Conservation (phyloP, 2,113 vertebrate genomes). For the Pogona vitticeps region DNA sequence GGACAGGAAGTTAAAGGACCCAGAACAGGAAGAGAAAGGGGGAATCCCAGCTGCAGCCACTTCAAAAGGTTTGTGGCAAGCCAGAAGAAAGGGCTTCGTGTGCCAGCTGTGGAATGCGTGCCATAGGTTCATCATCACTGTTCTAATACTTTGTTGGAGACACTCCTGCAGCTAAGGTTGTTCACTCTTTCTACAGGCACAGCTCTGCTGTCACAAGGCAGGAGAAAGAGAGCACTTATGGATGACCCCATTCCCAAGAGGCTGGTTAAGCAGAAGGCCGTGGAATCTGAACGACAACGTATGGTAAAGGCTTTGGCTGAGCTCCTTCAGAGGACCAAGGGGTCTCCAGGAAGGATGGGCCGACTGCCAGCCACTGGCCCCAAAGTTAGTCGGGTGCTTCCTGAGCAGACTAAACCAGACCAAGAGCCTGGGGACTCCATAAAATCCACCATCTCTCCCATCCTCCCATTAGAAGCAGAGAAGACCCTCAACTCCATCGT, state of each 20-base stretch:
- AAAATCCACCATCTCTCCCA: not conserved
- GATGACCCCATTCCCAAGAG: not conserved
- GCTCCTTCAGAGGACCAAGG: conserved; percentile 67
- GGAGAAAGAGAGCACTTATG: not conserved
- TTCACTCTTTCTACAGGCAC: not conserved
- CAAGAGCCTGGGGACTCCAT: not conserved
- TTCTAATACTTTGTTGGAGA: not conserved
- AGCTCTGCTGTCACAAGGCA: not conserved
- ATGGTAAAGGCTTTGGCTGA: conserved; percentile 74
- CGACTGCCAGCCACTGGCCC: conserved; percentile 13
- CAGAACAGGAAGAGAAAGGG: no score
- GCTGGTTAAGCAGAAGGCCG: conserved; percentile 25
- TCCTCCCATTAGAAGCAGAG: not conserved
- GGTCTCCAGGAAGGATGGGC: conserved; percentile 51
- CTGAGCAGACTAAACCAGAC: conserved; percentile 14
- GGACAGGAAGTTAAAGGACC: no score
- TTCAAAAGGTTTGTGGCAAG: no score
- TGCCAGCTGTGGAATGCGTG: no score
- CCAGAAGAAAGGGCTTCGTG: no score
- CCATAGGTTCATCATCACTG: no score
- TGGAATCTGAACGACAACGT: conserved; percentile 67
- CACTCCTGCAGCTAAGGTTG: not conserved
- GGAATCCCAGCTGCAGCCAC: no score
- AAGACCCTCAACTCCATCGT: conserved; percentile 40
- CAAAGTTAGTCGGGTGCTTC: not conserved